These are phyloP conservation scores for Phyllopteryx taeniolatus DNA, from an alignment of 2,113 vertebrate species.

Conservation along the genomic window DNA sequence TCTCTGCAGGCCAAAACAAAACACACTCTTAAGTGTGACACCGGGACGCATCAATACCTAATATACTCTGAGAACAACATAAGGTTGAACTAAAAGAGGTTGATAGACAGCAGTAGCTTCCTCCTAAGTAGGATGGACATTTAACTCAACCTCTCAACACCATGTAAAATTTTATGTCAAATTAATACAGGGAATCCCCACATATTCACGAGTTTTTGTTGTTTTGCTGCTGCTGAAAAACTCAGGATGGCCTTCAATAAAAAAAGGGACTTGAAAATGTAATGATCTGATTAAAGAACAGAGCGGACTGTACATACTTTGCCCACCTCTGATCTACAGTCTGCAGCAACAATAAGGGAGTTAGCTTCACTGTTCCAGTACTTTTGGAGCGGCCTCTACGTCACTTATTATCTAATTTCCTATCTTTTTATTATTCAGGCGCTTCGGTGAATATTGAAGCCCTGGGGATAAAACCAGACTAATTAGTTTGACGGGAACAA, in stretches of 20 bases:
- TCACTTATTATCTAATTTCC: not conserved
- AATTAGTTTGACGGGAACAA: no score
- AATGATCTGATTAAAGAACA: no score
- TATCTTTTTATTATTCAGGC: not conserved
- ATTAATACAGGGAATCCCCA: no score
- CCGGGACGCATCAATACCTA: not conserved
- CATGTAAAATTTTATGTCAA: no score
- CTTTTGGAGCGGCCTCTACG: not conserved
- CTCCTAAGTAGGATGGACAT: not conserved
- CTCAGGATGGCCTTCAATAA: no score
- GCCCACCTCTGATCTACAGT: no score
- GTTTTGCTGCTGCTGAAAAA: no score
- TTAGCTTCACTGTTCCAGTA: not conserved
- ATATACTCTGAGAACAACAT: not conserved
- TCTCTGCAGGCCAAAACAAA: conserved; percentile 76
- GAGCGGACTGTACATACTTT: no score
- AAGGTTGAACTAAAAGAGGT: not conserved
- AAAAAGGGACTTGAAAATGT: no score
- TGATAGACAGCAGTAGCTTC: not conserved
- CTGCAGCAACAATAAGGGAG: not conserved
- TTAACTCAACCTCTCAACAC: no score
- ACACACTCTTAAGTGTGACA: conserved; percentile 1
- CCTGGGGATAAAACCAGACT: no score
- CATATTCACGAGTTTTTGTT: no score
- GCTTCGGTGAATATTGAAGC: not conserved